Evolutionary conservation across 2,888 invertebrate species (phyloP), one percentile per base, ranked within the genome.

Genomic region (Lamellibrachia satsuma): DNA sequence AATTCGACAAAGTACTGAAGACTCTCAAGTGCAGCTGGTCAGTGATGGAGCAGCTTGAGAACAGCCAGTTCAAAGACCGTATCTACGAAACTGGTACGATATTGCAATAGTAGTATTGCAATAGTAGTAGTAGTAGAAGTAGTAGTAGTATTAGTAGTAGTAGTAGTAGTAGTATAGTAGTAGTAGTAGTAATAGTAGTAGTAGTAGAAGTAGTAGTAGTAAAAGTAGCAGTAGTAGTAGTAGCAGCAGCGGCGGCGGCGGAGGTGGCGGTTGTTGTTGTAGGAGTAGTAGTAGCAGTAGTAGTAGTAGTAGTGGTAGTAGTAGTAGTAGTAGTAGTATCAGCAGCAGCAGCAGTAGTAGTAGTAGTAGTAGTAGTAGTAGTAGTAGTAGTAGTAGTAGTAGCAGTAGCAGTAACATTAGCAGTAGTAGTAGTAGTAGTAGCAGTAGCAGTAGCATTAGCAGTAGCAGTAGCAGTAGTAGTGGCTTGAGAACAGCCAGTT

Each of bases 361-460:
- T 91, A 55, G 57, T 11, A 55, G 57, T 55, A 7, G 92, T 52
- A 52, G 92, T 91, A 52, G 91, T 91, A 91, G 91, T 91, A 91
- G 91, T 55, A 91, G 27, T 91, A 91, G 8, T 91, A 91, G 91
- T 52, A n/a, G 91, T 1, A 91, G 91, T 91, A 91, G 22, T 91
- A 91, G 22, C 15, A 91, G 22, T 91, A 91, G 27, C 39, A 91
- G 91, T 91, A 91, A 27, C 27, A n/a, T n/a, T n/a, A n/a, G n/a
- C n/a, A 91, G 7, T 91, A 91, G 91, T 52, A 91, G 91, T 91
- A 91, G 91, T 91, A 91, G 91, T 91, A 91, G 91, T 91, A 91
- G 91, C 52, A 91, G 91, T 91, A 91, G 91, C n/a, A 91, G 91
- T 91, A 91, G 52, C 52, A 91, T 51, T 91, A 91, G 91, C 52